These are phyloP conservation scores for Cephus rjabovi DNA, from an alignment of 2,888 invertebrate species.

Conservation along the genomic window DNA sequence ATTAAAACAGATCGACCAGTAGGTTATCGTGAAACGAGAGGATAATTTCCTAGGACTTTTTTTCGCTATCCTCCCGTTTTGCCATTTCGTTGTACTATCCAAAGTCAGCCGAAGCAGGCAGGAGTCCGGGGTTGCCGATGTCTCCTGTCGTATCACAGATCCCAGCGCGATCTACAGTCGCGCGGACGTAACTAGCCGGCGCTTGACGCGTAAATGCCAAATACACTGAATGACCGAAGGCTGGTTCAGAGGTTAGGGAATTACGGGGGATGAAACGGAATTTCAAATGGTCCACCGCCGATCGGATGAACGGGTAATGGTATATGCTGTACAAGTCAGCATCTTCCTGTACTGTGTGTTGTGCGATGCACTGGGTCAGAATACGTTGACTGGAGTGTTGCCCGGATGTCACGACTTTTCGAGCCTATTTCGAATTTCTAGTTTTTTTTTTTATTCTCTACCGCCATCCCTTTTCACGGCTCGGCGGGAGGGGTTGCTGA, in stretches of 20 bases:
- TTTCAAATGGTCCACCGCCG: background rate
- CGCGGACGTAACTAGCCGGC: background rate
- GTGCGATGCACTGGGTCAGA: background rate
- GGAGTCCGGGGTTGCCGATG: background rate
- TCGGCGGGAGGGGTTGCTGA: background rate
- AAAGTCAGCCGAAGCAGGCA: constrained; percentile 23
- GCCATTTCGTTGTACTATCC: background rate
- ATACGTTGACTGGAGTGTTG: background rate
- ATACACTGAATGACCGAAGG: background rate
- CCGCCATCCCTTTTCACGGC: background rate
- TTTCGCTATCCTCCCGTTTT: background rate
- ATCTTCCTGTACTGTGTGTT: background rate
- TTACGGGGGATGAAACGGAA: background rate
- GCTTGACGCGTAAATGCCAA: background rate
- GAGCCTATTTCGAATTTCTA: background rate
- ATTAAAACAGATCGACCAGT: background rate
- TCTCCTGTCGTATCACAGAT: constrained; percentile 4
- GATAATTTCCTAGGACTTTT: background rate
- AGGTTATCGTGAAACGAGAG: background rate
- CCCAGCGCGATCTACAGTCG: background rate
- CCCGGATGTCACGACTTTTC: background rate
- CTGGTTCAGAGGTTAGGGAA: background rate
- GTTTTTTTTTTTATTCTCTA: background rate
- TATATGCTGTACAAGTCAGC: background rate
- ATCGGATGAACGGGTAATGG: background rate